Conservation (phyloP, 2,888 invertebrate species). For the Mythimna vitellina region DNA sequence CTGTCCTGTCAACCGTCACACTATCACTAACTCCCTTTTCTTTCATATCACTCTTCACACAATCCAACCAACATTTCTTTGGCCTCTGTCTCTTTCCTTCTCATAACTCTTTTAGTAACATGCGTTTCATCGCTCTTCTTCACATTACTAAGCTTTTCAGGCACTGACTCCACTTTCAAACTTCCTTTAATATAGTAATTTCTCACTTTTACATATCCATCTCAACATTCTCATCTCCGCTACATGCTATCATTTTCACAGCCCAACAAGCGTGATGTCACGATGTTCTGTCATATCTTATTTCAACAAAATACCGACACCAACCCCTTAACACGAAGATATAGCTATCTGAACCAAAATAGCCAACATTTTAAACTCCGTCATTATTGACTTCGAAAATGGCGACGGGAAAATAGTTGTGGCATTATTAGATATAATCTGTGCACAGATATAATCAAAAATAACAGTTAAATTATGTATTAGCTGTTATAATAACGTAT, state of each 20-base stretch:
- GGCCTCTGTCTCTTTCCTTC: too few species aligned
- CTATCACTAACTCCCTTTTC: too few species aligned
- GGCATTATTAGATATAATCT: slow-evolving; percentile 41
- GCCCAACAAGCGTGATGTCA: not conserved
- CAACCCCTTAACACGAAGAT: slow-evolving; percentile 12
- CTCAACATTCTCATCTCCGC: too few species aligned
- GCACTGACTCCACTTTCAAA: too few species aligned
- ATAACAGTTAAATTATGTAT: slow-evolving; percentile 37
- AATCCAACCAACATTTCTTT: too few species aligned
- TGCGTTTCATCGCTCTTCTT: too few species aligned
- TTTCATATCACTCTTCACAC: too few species aligned
- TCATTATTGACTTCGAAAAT: slow-evolving; percentile 36
- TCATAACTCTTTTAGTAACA: too few species aligned
- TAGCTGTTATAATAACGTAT: slow-evolving; percentile 26
- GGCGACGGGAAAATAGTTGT: slow-evolving; percentile 46
- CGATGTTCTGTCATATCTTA: not conserved
- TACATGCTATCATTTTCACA: not conserved
- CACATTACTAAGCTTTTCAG: too few species aligned
- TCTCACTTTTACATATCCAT: too few species aligned
- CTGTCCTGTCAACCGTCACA: too few species aligned
- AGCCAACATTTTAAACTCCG: slow-evolving; percentile 12
- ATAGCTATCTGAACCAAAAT: slow-evolving; percentile 27
- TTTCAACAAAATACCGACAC: slow-evolving; percentile 24
- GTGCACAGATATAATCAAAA: slow-evolving; percentile 33
- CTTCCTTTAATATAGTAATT: too few species aligned